Conservation (phyloP, 2,113 vertebrate species). For the Pteropus alecto region DNA sequence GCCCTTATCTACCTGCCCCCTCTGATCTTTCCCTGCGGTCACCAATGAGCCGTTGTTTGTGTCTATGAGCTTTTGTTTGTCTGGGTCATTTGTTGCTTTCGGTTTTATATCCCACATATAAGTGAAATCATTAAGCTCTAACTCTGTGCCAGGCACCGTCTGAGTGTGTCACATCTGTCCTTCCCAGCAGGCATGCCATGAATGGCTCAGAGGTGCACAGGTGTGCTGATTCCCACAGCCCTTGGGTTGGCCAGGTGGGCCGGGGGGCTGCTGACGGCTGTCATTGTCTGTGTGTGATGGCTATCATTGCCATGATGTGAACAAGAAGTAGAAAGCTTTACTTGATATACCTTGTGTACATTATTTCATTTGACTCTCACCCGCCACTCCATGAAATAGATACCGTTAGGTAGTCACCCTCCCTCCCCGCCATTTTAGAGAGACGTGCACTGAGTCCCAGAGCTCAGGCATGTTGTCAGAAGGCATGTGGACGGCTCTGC, state of each 20-base stretch:
- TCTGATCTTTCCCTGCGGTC: no score
- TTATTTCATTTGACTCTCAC: not conserved
- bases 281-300: not conserved
- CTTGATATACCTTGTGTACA: rapidly evolving
- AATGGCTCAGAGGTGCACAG: not conserved
- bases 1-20: no score
- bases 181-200: rapidly evolving
- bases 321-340: not conserved
- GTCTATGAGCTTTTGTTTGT: no score
- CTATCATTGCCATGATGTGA: not conserved
- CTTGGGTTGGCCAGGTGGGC: not conserved
- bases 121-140: not conserved
- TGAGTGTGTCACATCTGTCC: not conserved
- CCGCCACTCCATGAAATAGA: not conserved
- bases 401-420: not conserved
- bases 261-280: not conserved
- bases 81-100: no score
- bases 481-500: not conserved
- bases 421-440: not conserved
- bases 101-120: no score
- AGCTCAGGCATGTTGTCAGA: not conserved
- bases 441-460: not conserved
- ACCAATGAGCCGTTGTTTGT: no score
- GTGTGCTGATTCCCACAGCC: not conserved
- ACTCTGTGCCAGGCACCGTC: not conserved